Evolutionary conservation across 1,140 invertebrate genomes (phyloP).

Genomic region (Hestina assimilis): DNA sequence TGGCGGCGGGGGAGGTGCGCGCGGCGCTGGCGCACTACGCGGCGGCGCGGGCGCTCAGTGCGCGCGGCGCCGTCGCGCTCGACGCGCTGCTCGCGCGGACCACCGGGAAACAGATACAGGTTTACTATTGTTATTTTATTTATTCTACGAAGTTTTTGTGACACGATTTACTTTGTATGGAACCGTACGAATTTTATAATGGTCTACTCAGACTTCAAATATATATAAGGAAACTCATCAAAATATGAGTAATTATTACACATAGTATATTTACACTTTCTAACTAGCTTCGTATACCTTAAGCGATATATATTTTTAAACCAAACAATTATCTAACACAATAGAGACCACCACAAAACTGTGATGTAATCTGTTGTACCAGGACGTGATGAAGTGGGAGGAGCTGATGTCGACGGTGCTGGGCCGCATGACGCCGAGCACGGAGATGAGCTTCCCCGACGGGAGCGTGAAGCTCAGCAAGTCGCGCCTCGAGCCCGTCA

Average conservation of each 20-base stretch:
- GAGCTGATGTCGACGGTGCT: slow-evolving; percentile 84
- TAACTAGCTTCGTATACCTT: too few species aligned
- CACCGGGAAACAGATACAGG: slow-evolving; percentile 50
- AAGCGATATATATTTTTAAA: too few species aligned
- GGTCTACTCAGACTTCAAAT: too few species aligned
- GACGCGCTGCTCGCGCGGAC: slow-evolving; percentile 62
- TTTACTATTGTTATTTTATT: too few species aligned
- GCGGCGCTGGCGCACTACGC: slow-evolving; percentile 88
- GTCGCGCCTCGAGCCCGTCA: slow-evolving; percentile 88
- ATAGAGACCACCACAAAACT: too few species aligned
- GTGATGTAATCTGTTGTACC: slow-evolving; percentile 30
- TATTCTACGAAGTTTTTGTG: too few species aligned
- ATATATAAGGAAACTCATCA: too few species aligned
- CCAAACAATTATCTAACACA: too few species aligned
- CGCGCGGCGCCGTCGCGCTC: slow-evolving; percentile 58
- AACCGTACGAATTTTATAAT: too few species aligned
- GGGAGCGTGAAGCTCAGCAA: slow-evolving; percentile 81
- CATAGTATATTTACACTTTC: too few species aligned
- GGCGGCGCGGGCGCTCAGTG: slow-evolving; percentile 83
- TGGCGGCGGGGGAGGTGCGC: slow-evolving; percentile 84
- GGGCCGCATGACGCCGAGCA: slow-evolving; percentile 87
- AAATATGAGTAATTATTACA: too few species aligned
- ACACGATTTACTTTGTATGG: too few species aligned
- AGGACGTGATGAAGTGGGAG: slow-evolving; percentile 81
- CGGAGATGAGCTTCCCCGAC: slow-evolving; percentile 82